These are phyloP conservation scores for Crotalus tigris DNA, from an alignment of 2,113 vertebrate genomes.

Conservation along the genomic window DNA sequence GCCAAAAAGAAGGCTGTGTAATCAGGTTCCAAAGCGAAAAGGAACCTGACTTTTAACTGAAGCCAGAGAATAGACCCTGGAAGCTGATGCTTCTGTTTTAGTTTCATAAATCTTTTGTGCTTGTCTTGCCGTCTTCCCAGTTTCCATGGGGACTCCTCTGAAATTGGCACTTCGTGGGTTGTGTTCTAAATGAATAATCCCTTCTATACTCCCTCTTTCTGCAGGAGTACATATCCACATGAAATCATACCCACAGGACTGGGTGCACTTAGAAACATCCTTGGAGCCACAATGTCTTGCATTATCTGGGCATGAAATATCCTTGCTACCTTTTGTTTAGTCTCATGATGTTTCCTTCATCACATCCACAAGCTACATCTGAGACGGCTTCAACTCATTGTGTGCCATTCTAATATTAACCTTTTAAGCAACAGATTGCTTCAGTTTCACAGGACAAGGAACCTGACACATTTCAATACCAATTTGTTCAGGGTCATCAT, in stretches of 20 bases:
- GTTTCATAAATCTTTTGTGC: too few species aligned
- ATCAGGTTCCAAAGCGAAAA: background rate
- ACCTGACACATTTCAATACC: background rate
- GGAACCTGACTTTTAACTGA: background rate
- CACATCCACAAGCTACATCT: background rate
- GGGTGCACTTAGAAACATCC: background rate
- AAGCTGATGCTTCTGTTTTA: background rate
- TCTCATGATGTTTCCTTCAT: background rate
- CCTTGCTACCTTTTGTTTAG: background rate
- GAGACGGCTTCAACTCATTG: background rate
- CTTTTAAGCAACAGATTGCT: background rate
- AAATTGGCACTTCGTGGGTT: background rate
- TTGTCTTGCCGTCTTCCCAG: background rate
- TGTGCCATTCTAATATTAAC: too few species aligned
- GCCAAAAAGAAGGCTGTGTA: background rate
- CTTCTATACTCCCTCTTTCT: background rate
- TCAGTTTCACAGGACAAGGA: background rate
- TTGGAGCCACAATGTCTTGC: background rate
- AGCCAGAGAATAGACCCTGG: background rate
- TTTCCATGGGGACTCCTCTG: slow-evolving; percentile 4
- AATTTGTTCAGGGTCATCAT: background rate
- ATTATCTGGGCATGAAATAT: background rate
- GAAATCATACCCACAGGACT: background rate
- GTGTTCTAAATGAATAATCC: background rate
- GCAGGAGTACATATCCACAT: background rate